These are phyloP conservation scores for Dicyrtoma fusca DNA, from an alignment of 2,888 invertebrate genomes.

Conservation along the genomic window DNA sequence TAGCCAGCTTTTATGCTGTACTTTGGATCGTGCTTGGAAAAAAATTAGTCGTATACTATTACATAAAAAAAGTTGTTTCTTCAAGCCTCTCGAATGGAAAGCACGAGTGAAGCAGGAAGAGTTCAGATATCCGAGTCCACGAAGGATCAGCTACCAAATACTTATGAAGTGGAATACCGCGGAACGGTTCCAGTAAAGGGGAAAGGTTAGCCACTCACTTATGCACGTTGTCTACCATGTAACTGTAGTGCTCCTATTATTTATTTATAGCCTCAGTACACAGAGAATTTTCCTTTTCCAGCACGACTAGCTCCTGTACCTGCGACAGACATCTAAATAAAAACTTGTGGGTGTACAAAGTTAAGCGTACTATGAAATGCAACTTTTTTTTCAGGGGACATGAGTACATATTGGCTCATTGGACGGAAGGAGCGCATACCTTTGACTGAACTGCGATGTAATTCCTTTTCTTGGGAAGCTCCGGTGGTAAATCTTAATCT, in stretches of 20 bases:
- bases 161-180: constrained; percentile 62
- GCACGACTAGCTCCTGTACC: neutral
- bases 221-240: no score
- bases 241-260: no score
- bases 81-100: constrained; percentile 85
- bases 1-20: no score
- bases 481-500: constrained; percentile 5
- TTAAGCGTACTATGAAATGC: neutral
- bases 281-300: neutral
- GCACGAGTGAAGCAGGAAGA: constrained; percentile 88
- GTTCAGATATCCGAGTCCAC: constrained; percentile 94
- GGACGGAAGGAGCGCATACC: constrained; percentile 71
- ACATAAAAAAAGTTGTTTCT: no score
- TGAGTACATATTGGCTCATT: constrained; percentile 89
- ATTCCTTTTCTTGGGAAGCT: constrained; percentile 42
- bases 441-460: constrained; percentile 51
- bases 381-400: constrained; percentile 62
- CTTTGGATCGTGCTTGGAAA: no score
- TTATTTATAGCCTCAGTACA: no score
- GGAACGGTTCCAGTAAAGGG: constrained; percentile 71
- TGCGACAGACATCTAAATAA: neutral
- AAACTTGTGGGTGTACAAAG: neutral
- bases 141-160: constrained; percentile 71
- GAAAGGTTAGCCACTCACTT: constrained; percentile 71
- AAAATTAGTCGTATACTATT: no score